Percentiles rank a stretch among this genome's conserved stretches.
These are phyloP conservation scores for Thecophora atra DNA, from an alignment of 2,888 invertebrate species.

Conservation along the genomic window DNA sequence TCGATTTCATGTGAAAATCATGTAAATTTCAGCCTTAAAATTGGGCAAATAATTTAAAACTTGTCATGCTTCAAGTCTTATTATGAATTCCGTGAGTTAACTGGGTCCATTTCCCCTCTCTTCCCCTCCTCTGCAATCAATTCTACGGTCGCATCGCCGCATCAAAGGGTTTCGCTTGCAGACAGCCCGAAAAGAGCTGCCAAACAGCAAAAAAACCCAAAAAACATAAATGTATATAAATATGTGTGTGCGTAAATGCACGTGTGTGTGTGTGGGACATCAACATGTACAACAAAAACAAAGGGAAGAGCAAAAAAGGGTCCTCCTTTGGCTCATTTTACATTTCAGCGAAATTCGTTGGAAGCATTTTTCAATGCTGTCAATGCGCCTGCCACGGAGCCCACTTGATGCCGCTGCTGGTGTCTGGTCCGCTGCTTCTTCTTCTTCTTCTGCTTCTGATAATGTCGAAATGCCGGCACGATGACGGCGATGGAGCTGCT, in stretches of 20 bases:
- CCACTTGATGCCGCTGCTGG: background rate
- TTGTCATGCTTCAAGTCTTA: too few species aligned
- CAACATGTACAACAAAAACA: slow-evolving; percentile 1
- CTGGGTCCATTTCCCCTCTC: background rate
- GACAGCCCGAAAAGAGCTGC: background rate
- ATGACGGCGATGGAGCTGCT: background rate
- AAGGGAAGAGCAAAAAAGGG: background rate
- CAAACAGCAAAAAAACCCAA: too few species aligned
- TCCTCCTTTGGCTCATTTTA: slow-evolving; percentile 24
- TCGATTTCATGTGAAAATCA: too few species aligned
- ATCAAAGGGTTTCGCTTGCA: background rate
- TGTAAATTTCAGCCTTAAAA: too few species aligned
- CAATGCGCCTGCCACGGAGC: slow-evolving; percentile 2
- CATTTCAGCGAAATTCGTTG: slow-evolving; percentile 32
- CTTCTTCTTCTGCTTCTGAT: background rate
- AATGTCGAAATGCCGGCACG: background rate
- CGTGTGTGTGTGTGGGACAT: background rate
- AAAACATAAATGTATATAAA: background rate
- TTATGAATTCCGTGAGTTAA: too few species aligned
- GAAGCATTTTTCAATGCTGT: slow-evolving; percentile 31
- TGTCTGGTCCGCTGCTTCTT: background rate
- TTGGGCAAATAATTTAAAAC: too few species aligned
- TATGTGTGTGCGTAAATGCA: too few species aligned
- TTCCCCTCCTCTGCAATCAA: background rate
- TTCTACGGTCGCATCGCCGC: background rate